Percentiles rank a stretch among this genome's conserved stretches.
Evolutionary conservation across 2,888 invertebrate genomes (phyloP).

Genomic region (Erynnis tages): DNA sequence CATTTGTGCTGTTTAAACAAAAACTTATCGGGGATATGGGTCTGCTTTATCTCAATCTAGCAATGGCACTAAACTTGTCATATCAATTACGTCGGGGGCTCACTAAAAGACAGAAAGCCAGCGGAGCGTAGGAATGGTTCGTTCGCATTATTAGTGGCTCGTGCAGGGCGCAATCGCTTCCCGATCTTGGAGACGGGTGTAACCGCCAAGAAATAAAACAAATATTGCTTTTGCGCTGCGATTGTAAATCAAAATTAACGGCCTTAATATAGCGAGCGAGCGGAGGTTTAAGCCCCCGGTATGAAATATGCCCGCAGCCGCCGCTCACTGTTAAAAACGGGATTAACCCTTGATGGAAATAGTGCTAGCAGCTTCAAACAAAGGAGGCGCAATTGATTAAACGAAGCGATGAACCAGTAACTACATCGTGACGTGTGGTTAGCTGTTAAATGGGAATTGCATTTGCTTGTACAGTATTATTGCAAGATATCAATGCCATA

Average conservation of each 20-base stretch:
- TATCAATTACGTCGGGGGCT: slow-evolving; percentile 37
- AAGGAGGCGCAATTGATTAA: slow-evolving; percentile 59
- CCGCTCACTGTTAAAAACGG: slow-evolving; percentile 79
- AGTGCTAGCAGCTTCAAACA: slow-evolving; percentile 68
- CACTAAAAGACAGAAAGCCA: slow-evolving; percentile 48
- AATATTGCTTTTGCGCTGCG: slow-evolving; percentile 79
- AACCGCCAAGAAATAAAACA: slow-evolving; percentile 76
- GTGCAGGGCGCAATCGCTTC: slow-evolving; percentile 59
- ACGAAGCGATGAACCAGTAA: slow-evolving; percentile 39
- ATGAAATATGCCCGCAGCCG: slow-evolving; percentile 78
- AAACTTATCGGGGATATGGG: neutral
- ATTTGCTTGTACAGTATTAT: too few relatives aligned
- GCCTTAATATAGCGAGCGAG: slow-evolving; percentile 77
- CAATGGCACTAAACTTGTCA: slow-evolving; percentile 33
- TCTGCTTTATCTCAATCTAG: slow-evolving; percentile 17
- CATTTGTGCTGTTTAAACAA: neutral
- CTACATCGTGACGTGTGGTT: slow-evolving; percentile 27
- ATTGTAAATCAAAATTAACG: slow-evolving; percentile 82
- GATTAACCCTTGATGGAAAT: slow-evolving; percentile 79
- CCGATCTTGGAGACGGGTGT: slow-evolving; percentile 64
- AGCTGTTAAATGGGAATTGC: too few relatives aligned
- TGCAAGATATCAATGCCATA: too few relatives aligned
- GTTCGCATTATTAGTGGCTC: slow-evolving; percentile 69
- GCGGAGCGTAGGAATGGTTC: slow-evolving; percentile 57
- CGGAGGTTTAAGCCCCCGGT: slow-evolving; percentile 75